Base-by-base conservation (phyloP, 64 coral and sea anemone species). In the Dendronephthya gigantea region DNA sequence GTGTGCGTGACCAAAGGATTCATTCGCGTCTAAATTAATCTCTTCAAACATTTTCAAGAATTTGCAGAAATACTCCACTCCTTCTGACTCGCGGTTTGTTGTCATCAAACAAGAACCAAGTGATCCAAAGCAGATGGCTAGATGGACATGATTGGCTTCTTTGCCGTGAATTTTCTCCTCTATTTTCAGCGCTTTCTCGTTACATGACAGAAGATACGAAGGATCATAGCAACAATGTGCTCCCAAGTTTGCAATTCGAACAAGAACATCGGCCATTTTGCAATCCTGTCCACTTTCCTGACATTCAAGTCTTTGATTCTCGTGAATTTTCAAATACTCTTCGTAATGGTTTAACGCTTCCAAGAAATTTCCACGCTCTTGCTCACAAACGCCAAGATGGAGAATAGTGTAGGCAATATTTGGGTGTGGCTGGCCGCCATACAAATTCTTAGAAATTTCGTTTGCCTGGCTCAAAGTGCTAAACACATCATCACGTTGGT, bases 321-420 rank as follows among this genome's bases (percentile, higher is more conserved):
- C 69, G 35, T 28, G 69, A 76, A 76, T 76, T 76, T 76, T 76
- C 69, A 76, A 37, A 34, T 8, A 76, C 31, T 76, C 69, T 34
- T 76, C 3, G 17, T 76, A 76, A 37, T 76, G 17, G 12, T 76
- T 37, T 76, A 76, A 12, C 1, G 69, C 69, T 28, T 3, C 69
- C 31, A 16, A 76, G 35, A 27, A 76, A 2, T 28, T 31, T 31
- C 35, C 69, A 34, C 69, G 69, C 35, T 76, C 69, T 76, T 76
- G 69, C 25, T 76, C 69, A 76, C 4, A 76, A 76, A 27, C 3
- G 69, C 69, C 69, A 37, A 76, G 69, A 34, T 34, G 35, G 16
- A 34, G 25, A 15, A 34, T 7, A 4, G 35, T 30, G 35, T 4
- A 76, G 2, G 69, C 69, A 16, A 76, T 30, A 76, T 76, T 76